phyloP scores from a whole-genome alignment of 2,797 vertebrate genomes.

The Calcarius lapponicus region DNA sequence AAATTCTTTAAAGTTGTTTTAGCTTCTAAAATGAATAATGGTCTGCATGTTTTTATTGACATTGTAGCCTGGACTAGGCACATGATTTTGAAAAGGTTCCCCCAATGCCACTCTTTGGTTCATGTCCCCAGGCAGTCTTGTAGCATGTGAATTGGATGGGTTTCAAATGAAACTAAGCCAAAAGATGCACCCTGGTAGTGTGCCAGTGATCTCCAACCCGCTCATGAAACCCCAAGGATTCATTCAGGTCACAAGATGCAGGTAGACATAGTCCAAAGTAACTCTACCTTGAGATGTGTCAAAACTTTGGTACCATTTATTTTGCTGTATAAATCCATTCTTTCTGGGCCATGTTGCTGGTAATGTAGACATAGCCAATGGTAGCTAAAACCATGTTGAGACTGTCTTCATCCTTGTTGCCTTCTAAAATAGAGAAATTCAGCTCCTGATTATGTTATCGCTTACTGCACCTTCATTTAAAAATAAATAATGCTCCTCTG shows the following conservation, averaged over 20 bases:
- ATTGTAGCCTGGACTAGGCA: not conserved
- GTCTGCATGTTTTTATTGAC: not conserved
- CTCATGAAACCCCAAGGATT: not conserved
- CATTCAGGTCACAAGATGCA: not conserved
- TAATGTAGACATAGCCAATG: accelerated
- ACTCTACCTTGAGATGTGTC: not conserved
- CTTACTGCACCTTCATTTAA: not conserved
- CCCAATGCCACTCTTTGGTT: not conserved
- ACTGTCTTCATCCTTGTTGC: not conserved
- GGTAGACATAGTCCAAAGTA: not conserved
- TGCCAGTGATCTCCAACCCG: accelerated
- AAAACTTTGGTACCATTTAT: not conserved
- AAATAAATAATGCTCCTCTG: not conserved
- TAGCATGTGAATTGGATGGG: not conserved
- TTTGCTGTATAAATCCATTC: not conserved
- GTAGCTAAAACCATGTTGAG: not conserved
- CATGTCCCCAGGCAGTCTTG: not conserved
- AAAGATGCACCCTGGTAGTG: not conserved
- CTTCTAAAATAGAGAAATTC: not conserved
- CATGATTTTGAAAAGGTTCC: not conserved
- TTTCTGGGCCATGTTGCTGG: not conserved
- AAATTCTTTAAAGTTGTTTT: not conserved
- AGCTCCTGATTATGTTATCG: not conserved
- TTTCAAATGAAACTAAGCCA: not conserved
- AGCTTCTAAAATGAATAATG: not conserved